Percentiles rank a stretch among this genome's conserved stretches.
Evolutionary conservation across 2,888 invertebrate genomes (phyloP).

Genomic region (Drosophila nr. perissopoda): DNA sequence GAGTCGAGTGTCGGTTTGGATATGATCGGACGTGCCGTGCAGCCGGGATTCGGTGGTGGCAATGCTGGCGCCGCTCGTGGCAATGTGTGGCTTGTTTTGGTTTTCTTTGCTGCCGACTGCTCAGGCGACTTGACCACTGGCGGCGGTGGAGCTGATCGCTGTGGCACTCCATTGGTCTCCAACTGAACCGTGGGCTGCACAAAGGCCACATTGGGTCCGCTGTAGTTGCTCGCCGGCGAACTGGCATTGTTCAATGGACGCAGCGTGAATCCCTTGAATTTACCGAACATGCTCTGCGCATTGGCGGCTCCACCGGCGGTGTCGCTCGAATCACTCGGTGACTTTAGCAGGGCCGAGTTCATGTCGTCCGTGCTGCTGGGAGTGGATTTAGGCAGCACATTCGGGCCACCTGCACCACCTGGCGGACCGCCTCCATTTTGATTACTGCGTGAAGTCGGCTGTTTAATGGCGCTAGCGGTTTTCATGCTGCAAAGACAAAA

Average conservation of each 20-base stretch:
- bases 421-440: slow-evolving; percentile 69
- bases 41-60: slow-evolving; percentile 88
- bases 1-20: slow-evolving; percentile 93
- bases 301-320: slow-evolving; percentile 83
- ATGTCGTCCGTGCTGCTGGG: slow-evolving; percentile 89
- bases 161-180: slow-evolving; percentile 81
- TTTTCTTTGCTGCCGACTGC: slow-evolving; percentile 51
- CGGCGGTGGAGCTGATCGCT: slow-evolving; percentile 88
- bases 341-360: slow-evolving; percentile 89
- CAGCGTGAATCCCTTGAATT: slow-evolving; percentile 94
- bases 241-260: slow-evolving; percentile 82
- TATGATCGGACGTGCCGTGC: slow-evolving; percentile 90
- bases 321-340: slow-evolving; percentile 86
- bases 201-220: slow-evolving; percentile 86
- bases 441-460: slow-evolving; percentile 50
- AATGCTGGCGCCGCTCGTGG: slow-evolving; percentile 85
- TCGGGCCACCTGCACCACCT: slow-evolving; percentile 49
- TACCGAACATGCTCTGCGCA: slow-evolving; percentile 90
- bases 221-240: slow-evolving; percentile 78
- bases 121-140: slow-evolving; percentile 85
- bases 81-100: slow-evolving; percentile 60
- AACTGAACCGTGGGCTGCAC: slow-evolving; percentile 83
- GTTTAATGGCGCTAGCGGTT: slow-evolving; percentile 74
- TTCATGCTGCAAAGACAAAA: slow-evolving; percentile 78
- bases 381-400: slow-evolving; percentile 85